These are phyloP conservation scores for Sycobia sp. DNA, from an alignment of 1,140 invertebrate genomes.

Conservation along the genomic window DNA sequence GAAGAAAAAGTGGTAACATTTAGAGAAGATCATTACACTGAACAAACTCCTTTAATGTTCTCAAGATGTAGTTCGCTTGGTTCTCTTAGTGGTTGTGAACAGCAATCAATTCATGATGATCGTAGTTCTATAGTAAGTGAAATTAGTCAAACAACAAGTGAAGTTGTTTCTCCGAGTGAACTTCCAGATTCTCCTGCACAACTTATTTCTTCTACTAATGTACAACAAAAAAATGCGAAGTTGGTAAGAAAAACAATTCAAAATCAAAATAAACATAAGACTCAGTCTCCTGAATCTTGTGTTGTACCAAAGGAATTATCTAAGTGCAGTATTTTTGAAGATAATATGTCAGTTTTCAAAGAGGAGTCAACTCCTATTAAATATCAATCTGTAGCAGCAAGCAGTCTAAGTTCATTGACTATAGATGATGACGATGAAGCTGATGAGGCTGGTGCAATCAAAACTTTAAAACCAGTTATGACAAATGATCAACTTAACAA, in stretches of 20 bases:
- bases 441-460: slow-evolving; percentile 22
- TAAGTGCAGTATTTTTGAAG: slow-evolving; percentile 73
- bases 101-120: slow-evolving; percentile 80
- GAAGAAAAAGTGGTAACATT: slow-evolving; percentile 69
- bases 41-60: slow-evolving; percentile 95
- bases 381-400: slow-evolving; percentile 74
- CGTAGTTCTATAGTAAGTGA: slow-evolving; percentile 89
- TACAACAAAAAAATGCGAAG: slow-evolving; percentile 23
- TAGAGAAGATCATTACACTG: slow-evolving; percentile 70
- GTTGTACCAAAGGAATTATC: slow-evolving; percentile 10
- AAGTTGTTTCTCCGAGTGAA: slow-evolving; percentile 93
- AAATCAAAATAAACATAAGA: neutral
- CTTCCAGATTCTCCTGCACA: slow-evolving; percentile 92
- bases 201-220: slow-evolving; percentile 73
- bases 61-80: slow-evolving; percentile 89
- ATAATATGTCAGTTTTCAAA: slow-evolving; percentile 77
- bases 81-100: slow-evolving; percentile 85
- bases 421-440: slow-evolving; percentile 65
- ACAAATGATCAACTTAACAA: neutral
- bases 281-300: slow-evolving; percentile 8
- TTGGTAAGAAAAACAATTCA: slow-evolving; percentile 10
- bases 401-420: slow-evolving; percentile 80
- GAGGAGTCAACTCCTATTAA: slow-evolving; percentile 84
- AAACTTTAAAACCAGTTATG: slow-evolving; percentile 7
- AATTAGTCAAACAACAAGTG: slow-evolving; percentile 88